These are phyloP conservation scores for Anabas testudineus DNA, from an alignment of 2,797 vertebrate genomes.

Conservation along the genomic window DNA sequence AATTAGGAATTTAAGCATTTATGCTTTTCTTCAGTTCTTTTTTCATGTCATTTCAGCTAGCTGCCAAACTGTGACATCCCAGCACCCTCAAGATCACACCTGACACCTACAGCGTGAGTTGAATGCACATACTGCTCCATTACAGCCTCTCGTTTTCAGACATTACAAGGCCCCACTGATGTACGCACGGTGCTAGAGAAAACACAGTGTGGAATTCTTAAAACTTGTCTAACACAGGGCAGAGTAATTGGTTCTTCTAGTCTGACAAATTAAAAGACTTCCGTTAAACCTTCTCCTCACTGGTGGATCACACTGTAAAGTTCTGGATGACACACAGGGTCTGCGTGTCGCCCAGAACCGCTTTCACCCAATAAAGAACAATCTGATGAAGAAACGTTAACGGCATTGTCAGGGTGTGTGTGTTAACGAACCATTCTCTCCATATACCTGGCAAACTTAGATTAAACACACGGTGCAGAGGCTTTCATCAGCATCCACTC, in stretches of 20 bases:
- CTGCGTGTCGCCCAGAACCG: too few species aligned
- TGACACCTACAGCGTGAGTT: not conserved
- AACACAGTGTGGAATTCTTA: constrained; percentile 45
- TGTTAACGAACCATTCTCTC: constrained; percentile 45
- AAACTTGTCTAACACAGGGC: not conserved
- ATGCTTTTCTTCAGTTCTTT: not conserved
- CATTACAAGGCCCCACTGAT: constrained; percentile 35
- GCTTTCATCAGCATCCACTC: constrained; percentile 57
- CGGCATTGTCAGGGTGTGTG: not conserved
- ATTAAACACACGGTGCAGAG: constrained; percentile 27
- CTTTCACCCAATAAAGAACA: not conserved
- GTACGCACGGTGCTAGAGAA: constrained; percentile 41
- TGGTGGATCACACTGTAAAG: constrained; percentile 6
- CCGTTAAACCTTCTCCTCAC: too few species aligned
- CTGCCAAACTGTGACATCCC: too few species aligned
- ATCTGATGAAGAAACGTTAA: constrained; percentile 1
- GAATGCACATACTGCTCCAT: constrained; percentile 55
- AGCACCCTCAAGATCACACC: too few species aligned
- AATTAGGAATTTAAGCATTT: not conserved
- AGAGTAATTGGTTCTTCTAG: constrained; percentile 7
- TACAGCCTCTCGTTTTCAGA: constrained; percentile 44
- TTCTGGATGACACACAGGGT: constrained; percentile 19
- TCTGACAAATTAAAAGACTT: too few species aligned
- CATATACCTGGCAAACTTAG: constrained; percentile 10
- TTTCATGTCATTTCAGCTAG: too few species aligned